Evolutionary conservation across 2,888 invertebrate species (phyloP).

Genomic region (Synanthedon formicaeformis): DNA sequence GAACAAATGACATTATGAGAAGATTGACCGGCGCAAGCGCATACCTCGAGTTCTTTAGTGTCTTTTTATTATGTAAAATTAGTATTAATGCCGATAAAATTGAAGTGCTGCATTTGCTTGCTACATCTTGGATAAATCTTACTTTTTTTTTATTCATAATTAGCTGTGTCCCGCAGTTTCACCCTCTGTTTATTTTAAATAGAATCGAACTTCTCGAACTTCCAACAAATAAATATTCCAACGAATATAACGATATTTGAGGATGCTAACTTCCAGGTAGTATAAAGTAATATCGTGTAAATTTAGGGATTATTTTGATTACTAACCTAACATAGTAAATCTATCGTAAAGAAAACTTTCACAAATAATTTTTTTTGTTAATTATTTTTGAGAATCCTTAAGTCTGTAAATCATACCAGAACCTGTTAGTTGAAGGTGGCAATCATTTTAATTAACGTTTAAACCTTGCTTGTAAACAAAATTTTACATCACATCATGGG

Average conservation of each 20-base stretch:
- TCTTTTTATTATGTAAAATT: slow-evolving; percentile 13
- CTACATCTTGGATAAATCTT: not conserved
- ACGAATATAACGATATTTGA: too few species aligned
- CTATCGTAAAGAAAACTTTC: too few species aligned
- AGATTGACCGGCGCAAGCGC: slow-evolving; percentile 32
- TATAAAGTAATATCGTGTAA: too few species aligned
- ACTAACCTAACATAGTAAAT: too few species aligned
- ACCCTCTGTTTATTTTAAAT: too few species aligned
- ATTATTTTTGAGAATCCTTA: slow-evolving; percentile 4
- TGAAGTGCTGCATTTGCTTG: not conserved
- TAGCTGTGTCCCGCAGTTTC: too few species aligned
- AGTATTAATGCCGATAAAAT: not conserved
- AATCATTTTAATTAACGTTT: not conserved
- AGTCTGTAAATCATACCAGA: not conserved
- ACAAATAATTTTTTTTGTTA: not conserved
- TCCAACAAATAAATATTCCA: too few species aligned
- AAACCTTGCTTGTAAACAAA: slow-evolving; percentile 14
- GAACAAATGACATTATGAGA: slow-evolving; percentile 37
- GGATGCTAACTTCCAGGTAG: too few species aligned
- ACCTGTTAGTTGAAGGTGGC: too few species aligned
- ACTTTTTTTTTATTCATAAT: too few species aligned
- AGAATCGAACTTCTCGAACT: too few species aligned
- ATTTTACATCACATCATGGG: slow-evolving; percentile 12
- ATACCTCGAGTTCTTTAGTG: slow-evolving; percentile 18
- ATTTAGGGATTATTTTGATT: too few species aligned